Evolutionary conservation across 1,140 invertebrate species (phyloP).

Genomic region (Holotrichia oblita): DNA sequence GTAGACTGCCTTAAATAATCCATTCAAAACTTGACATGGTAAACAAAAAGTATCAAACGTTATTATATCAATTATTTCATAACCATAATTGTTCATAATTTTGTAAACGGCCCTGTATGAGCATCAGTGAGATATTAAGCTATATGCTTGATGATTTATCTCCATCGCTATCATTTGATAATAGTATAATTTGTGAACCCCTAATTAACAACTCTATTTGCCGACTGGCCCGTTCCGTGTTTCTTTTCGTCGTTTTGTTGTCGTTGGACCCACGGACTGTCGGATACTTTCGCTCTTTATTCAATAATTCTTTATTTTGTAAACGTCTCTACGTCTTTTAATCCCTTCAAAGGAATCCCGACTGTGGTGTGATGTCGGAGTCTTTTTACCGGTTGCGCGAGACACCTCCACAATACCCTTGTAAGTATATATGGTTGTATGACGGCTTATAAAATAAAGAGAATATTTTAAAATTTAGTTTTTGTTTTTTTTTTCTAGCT

Average conservation of each 20-base stretch:
- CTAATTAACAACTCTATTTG: conserved; percentile 30
- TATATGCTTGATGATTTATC: conserved; percentile 2
- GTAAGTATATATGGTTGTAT: background rate
- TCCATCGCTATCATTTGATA: background rate
- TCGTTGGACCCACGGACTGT: background rate
- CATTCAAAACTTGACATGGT: no score
- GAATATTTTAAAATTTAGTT: no score
- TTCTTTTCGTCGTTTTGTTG: conserved; percentile 2
- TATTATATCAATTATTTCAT: no score
- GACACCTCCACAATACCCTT: background rate
- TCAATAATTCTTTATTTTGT: conserved; percentile 35
- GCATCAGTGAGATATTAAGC: no score
- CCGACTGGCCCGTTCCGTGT: background rate
- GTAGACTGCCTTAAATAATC: no score
- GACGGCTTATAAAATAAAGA: no score
- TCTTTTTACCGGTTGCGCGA: conserved; percentile 6
- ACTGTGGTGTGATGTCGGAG: background rate
- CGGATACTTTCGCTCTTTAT: conserved; percentile 16
- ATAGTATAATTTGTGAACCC: conserved; percentile 22
- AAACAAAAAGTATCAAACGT: no score
- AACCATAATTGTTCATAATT: no score
- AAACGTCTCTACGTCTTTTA: conserved; percentile 19
- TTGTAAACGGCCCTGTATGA: no score
- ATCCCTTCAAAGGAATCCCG: conserved; percentile 18
- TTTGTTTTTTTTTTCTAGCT: no score